Evolutionary conservation across 64 coral and sea anemone genomes (phyloP).

Genomic region (Montipora foliosa): DNA sequence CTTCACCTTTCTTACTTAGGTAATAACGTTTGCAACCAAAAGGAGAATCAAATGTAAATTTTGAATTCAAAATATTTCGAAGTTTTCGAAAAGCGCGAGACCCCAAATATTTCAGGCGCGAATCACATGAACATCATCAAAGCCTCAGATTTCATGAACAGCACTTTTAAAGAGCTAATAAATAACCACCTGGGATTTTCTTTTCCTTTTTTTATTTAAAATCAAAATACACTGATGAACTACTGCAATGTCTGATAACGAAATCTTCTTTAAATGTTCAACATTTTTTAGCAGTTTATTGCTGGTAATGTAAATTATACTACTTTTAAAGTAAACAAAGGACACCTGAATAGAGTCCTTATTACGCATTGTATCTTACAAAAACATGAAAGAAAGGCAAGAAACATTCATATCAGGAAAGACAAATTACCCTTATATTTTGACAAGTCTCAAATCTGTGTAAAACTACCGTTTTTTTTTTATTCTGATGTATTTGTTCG

Average conservation of each 20-base stretch:
- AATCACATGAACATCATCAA: no score
- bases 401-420: background rate
- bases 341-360: background rate
- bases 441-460: background rate
- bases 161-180: background rate
- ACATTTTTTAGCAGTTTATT: background rate
- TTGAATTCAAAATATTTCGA: background rate
- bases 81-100: background rate
- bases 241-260: background rate
- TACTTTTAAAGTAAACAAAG: background rate
- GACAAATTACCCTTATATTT: background rate
- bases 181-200: background rate
- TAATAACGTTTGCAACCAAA: background rate
- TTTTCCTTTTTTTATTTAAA: background rate
- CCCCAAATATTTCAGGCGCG: no score
- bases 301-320: constrained; percentile 20
- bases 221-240: background rate
- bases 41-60: background rate
- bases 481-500: background rate
- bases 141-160: no score
- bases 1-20: background rate
- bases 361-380: background rate
- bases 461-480: background rate
- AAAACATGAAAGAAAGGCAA: background rate
- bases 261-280: constrained; percentile 8